Evolutionary conservation across 2,113 vertebrate species (phyloP).

Genomic region (Myiagra hebetior): DNA sequence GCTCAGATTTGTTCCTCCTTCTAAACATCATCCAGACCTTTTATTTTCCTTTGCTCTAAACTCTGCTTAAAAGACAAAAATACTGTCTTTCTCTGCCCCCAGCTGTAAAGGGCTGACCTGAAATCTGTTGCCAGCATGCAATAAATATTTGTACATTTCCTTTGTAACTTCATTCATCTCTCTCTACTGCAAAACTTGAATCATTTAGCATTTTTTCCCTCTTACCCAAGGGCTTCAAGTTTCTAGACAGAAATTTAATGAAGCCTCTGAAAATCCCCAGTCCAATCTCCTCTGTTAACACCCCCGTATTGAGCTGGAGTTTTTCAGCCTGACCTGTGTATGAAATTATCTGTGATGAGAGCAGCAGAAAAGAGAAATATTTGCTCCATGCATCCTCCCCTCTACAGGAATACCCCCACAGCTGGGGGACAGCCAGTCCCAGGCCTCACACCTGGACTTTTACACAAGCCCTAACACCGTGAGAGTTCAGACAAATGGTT

Average conservation of each 20-base stretch:
- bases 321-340: background rate
- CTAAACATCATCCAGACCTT: background rate
- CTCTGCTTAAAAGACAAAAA: background rate
- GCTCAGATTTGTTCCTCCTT: conserved; percentile 14
- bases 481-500: background rate
- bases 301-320: background rate
- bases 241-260: background rate
- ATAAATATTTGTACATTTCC: background rate
- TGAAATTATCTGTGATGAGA: background rate
- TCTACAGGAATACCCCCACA: background rate
- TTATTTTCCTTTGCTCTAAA: background rate
- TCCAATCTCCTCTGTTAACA: background rate
- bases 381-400: background rate
- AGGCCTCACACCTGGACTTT: background rate
- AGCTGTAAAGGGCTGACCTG: background rate
- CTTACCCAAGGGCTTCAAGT: background rate
- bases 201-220: background rate
- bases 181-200: background rate
- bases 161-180: conserved; percentile 4
- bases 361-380: background rate
- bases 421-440: background rate
- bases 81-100: background rate
- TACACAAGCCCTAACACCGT: background rate
- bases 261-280: background rate
- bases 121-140: background rate